Base-by-base conservation (phyloP, 2,888 invertebrate genomes). In the Epiblema foenella region DNA sequence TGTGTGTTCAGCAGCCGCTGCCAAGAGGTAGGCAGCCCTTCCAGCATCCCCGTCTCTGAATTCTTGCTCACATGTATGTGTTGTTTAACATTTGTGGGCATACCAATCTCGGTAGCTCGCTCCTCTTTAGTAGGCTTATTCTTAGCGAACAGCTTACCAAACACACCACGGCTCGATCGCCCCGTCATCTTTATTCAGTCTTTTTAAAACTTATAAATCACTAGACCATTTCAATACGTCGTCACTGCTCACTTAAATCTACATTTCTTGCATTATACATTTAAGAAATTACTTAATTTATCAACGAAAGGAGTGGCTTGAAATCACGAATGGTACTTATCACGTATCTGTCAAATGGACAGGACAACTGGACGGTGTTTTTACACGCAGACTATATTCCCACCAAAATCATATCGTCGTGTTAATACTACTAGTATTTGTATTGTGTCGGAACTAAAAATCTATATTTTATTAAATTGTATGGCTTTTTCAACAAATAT, bases 41-140 rank as follows among this genome's bases (percentile, higher is more conserved):
- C 97, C 78, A 98, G 91, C 85, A 96, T 95, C 0, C 98, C 98
- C 0, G 98, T 97, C 77, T 95, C 94, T 10, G 95, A 95, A 86
- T 98, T 97, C 81, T 96, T 96, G 77, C 96, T 97, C 29, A 98
- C 98, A 88, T 98, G 98, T 81, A 98, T 96, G 80, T 97, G 95
- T 80, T 97, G 97, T 75, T 96, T 95, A 18, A 98, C 97, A 83
- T 97, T 96, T 11, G 97, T 98, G 1, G 98, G 98, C 78, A 95
- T 94, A 2, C 98, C 97, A 74, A 98, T 98, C 76, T 95, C 95
- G 3, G 95, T 94, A 2, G 94, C 95, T 46, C 94, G 86, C 73
- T 94, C 94, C 80, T 94, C 93, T 78, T 86, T 89, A 73, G 89
- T 86, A 73, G 85, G 83, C 74, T 87, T 87, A 79, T 92, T 93